Percentiles rank a stretch among this genome's conserved stretches.
These are phyloP conservation scores for Cataglyphis cursor DNA, from an alignment of 2,888 invertebrate species.

Conservation along the genomic window DNA sequence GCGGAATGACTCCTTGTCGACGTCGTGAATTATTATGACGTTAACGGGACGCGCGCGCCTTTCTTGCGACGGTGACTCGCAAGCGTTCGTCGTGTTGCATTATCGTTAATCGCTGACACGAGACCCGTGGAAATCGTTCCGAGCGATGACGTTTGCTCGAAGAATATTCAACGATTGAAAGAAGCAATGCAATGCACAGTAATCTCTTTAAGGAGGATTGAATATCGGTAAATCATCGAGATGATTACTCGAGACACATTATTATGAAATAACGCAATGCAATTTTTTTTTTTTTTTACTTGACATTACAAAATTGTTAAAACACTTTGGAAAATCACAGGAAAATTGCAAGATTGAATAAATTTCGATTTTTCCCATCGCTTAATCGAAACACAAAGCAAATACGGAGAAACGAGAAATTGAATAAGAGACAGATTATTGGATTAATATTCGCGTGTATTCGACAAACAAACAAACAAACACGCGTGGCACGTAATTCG, in stretches of 20 bases:
- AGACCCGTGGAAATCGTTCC: constrained; percentile 28
- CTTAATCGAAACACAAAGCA: not conserved
- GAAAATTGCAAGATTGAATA: not conserved
- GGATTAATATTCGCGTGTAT: constrained; percentile 43
- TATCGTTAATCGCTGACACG: constrained; percentile 74
- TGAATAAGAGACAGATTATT: constrained; percentile 45
- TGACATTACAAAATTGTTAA: not conserved
- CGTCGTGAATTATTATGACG: constrained; percentile 80
- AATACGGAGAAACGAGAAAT: constrained; percentile 27
- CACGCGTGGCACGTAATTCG: constrained; percentile 44
- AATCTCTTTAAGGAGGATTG: not conserved
- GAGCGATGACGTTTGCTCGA: constrained; percentile 27
- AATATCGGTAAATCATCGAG: not conserved
- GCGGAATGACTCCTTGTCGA: constrained; percentile 62
- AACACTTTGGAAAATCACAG: too few species aligned
- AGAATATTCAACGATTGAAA: not conserved
- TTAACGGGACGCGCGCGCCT: constrained; percentile 70
- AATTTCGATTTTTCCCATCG: not conserved
- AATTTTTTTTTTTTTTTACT: not conserved
- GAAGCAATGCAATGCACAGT: not conserved
- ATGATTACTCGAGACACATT: not conserved
- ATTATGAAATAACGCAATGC: not conserved
- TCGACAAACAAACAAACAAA: constrained; percentile 53
- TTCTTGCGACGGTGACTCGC: constrained; percentile 58
- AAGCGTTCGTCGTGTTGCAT: constrained; percentile 59